Base-by-base conservation (phyloP, 92 coral and sea anemone genomes). In the Epizoanthus fatuus region DNA sequence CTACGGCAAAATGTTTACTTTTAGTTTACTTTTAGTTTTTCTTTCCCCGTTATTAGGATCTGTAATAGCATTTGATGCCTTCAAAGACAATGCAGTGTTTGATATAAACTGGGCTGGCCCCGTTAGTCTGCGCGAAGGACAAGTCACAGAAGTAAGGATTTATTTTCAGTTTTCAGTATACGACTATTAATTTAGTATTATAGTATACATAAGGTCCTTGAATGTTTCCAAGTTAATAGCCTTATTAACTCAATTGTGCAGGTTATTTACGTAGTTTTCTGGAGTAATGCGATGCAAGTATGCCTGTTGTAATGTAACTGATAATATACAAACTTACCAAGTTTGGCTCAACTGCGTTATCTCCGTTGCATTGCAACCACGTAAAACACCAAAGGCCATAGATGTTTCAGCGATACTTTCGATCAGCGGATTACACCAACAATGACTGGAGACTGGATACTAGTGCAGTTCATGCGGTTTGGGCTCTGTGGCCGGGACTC, bases 81-180 rank as follows among this genome's bases (percentile, higher is more conserved):
- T 96, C 76, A 93, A 96, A 74, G 99, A 96, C 75, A 88, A 92
- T 32, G 83, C 93, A 20, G 86, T 90, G 72, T 96, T 92, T 79
- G 99, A 93, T 69, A 91, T 96, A 49, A 91, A 81, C 69, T 96
- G 99, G 99, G 94, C 93, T 42, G 99, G 99, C 68, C 99, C 99
- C 2, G 81, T 92, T 16, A 67, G 89, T 40, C 80, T 94, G 25
- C 90, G 95, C 14, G 93, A 93, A 81, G 95, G 92, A 9, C 99
- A 96, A 86, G 95, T 92, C 3, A 71, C 92, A 57, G 81, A 84
- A 78, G 96, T 94, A 72, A 74, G 95, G 86, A 51, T n/a, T 29
- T 56, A n/a, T 63, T 63, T 63, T 39, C n/a, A n/a, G 29, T 16
- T 4, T 20, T 72, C 44, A 57, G 84, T 22, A 67, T 64, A 29